Conservation (phyloP, 1,140 invertebrate genomes). For the Pogonognathellus flavescens region DNA sequence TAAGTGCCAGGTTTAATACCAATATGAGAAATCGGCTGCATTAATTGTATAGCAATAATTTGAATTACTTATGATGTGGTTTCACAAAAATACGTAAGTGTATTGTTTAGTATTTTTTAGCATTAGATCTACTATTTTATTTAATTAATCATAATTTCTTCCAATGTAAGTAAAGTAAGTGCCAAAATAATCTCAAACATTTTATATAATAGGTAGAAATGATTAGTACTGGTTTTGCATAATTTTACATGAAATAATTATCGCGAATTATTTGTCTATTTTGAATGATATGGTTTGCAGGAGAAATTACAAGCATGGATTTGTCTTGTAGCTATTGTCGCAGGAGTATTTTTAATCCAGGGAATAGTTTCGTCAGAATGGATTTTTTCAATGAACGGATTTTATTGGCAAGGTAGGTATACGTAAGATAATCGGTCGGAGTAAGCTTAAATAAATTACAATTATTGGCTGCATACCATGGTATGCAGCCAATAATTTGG, state of each 20-base stretch:
- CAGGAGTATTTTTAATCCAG: conserved; percentile 47
- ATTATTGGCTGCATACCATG: no score
- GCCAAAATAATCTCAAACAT: no score
- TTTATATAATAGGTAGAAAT: no score
- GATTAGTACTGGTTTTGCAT: no score
- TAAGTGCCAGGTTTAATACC: no score
- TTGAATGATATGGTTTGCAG: conserved; percentile 13
- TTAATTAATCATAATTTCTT: no score
- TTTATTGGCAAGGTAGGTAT: conserved; percentile 55
- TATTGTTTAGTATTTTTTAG: no score
- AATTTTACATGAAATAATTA: no score
- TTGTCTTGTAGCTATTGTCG: conserved; percentile 25
- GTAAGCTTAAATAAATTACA: no score
- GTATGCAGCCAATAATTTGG: no score
- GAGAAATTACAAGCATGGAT: conserved; percentile 51
- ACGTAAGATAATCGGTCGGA: no score
- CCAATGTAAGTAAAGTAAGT: neutral
- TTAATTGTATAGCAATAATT: neutral
- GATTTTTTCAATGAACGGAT: conserved; percentile 43
- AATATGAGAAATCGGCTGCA: neutral
- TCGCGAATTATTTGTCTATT: neutral
- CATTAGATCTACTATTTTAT: no score
- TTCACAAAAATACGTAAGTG: neutral
- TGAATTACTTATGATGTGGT: neutral
- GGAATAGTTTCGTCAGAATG: conserved; percentile 58